These are phyloP conservation scores for Mythimna ferrago DNA, from an alignment of 2,888 invertebrate species.

Conservation along the genomic window DNA sequence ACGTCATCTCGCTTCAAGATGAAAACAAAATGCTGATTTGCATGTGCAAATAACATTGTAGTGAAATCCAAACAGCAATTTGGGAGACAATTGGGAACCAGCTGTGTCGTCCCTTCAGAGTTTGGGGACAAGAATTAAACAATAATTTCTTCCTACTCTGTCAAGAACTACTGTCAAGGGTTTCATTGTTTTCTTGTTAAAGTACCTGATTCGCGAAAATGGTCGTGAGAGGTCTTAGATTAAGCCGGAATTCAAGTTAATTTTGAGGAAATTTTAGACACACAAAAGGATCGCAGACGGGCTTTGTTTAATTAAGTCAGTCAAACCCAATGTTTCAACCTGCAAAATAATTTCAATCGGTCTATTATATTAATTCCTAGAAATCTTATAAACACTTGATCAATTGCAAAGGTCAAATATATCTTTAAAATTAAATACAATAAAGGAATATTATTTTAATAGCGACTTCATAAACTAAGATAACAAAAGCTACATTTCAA, in stretches of 20 bases:
- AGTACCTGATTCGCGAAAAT: conserved; percentile 56
- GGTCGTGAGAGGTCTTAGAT: conserved; percentile 14
- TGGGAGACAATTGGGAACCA: conserved; percentile 84
- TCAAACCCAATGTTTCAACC: background rate
- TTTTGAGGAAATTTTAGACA: conserved; percentile 22
- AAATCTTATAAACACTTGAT: background rate
- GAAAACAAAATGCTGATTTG: conserved; percentile 89
- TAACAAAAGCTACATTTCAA: conserved; percentile 17
- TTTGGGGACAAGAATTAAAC: conserved; percentile 82
- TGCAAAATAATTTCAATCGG: background rate
- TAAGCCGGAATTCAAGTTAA: conserved; percentile 33
- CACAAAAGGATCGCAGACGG: conserved; percentile 16
- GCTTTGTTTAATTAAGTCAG: conserved; percentile 28
- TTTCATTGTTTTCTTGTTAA: conserved; percentile 50
- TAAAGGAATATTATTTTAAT: background rate
- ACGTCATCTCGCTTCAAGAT: conserved; percentile 74
- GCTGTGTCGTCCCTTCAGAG: conserved; percentile 76
- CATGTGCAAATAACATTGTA: conserved; percentile 89
- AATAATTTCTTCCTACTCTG: conserved; percentile 83
- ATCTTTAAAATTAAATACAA: background rate
- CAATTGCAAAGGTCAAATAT: background rate
- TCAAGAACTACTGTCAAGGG: conserved; percentile 59
- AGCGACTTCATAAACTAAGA: background rate
- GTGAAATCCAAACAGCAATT: conserved; percentile 89
- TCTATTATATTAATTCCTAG: background rate